Base-by-base conservation (phyloP, 2,113 vertebrate genomes). In the Rhinoderma darwinii region DNA sequence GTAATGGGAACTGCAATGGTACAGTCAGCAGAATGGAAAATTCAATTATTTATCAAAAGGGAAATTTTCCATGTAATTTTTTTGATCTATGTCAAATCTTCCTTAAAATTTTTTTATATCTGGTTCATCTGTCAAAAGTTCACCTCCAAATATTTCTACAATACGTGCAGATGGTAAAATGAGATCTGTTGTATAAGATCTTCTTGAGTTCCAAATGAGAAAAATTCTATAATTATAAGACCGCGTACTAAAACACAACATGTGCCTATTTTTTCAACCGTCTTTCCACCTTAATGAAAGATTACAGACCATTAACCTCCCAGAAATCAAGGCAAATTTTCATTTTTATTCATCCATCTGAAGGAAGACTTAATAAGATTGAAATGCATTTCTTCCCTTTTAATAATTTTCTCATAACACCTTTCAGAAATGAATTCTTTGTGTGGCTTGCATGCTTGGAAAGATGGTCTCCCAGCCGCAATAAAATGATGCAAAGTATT, bases 341-440 rank as follows among this genome's bases (percentile, higher is more conserved):
- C 56, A 68, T 79, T 79, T 72, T 86, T 32, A 70, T 79, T 70
- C 74, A 86, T 68, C 84, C 84, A 54, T 86, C 84, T 17, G 77
- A 79, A 35, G 61, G 74, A 79, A 79, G 44, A 70, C 84, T 79
- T 79, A 79, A 85, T 85, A 85, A 78, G 75, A 66, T 86, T 54
- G 83, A 85, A 66, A 85, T 44, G 41, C 37, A 18, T 84, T 84
- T 84, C 78, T 79, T 70, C 61, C 59, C 43, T 86, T 51, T 86
- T 86, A 78, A 79, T 86, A 78, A 79, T 79, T 70, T 79, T 79
- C 75, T 70, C 75, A 39, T 86, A 54, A 70, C 84, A 86, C 75
- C 84, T 86, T 86, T 70, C 56, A 50, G 84, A 84, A 86, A 86
- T 86, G 84, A 86, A 79, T 68, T 86, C 74, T 70, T 77, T 85